Base-by-base conservation (phyloP, 2,113 vertebrate species). In the Holacanthus passer region DNA sequence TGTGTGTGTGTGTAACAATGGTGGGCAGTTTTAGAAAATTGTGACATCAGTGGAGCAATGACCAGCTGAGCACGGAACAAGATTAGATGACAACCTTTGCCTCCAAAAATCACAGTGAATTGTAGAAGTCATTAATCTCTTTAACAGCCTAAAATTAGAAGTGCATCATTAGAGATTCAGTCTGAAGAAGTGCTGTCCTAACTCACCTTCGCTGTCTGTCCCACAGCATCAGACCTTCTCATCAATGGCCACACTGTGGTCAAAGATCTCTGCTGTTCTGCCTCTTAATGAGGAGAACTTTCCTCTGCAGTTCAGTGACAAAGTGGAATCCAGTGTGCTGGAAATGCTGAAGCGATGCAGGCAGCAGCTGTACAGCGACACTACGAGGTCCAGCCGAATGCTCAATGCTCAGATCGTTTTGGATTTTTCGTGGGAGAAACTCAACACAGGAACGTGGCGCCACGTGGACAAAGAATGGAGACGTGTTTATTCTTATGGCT, bases 391-490 rank as follows among this genome's bases (percentile, higher is more conserved):
- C 2, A 41, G 37, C 53, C 95, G 83, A 3, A 72, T 87, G 60
- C 88, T 94, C 22, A 73, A 65, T 0, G 95, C 96, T 16, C 95
- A 97, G 90, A 84, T 92, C 3, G 7, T 97, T 43, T 69, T 97
- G 17, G 97, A 98, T 82, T 94, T 95, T 48, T 88, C 97, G 1
- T 99, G 98, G 97, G 98, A 99, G 90, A 95, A 91, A 62, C 96
- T 99, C 79, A 97, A 99, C 91, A 94, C 91, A 0, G 96, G 96
- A 2, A 94, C 95, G 0, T 99, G 98, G 97, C 90, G 83, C 10
- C 92, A 96, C 0, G 93, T 99, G 78, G 90, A 95, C 87, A 96
- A 96, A 80, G 97, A 95, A 35, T 99, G 98, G 98, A 95, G 97
- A 8, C 93, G 93, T 0, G 95, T 96, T 1, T 99, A 97, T 35